A percentile compares a stretch with the other conserved stretches of the same genome.
phyloP scores from a whole-genome alignment of 1,140 invertebrate species.

The Coelopa frigida region DNA sequence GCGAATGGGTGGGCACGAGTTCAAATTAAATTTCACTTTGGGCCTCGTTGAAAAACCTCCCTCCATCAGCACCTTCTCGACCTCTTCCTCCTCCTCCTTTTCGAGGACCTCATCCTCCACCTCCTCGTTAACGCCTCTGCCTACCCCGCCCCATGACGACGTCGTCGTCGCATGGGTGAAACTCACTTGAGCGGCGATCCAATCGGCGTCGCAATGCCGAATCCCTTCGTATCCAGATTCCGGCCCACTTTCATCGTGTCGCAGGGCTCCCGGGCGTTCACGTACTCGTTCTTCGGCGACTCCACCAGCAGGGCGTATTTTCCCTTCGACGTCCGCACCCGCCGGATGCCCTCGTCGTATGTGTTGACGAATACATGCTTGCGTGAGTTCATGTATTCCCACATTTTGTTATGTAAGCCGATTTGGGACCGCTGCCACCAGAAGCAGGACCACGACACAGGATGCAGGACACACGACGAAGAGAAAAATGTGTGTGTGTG shows the following conservation, averaged over 20 bases:
- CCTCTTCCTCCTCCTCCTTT: too few relatives aligned
- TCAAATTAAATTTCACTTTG: too few relatives aligned
- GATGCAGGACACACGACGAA: too few relatives aligned
- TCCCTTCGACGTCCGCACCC: slow-evolving; percentile 74
- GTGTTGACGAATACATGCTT: slow-evolving; percentile 74
- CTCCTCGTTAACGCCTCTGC: too few relatives aligned
- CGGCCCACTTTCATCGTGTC: slow-evolving; percentile 92
- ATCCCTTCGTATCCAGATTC: slow-evolving; percentile 88
- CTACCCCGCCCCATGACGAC: too few relatives aligned
- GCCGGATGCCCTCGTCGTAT: slow-evolving; percentile 77
- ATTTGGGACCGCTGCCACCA: slow-evolving; percentile 76
- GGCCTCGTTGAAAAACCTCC: too few relatives aligned
- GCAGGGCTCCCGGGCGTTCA: slow-evolving; percentile 86
- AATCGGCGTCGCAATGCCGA: slow-evolving; percentile 85
- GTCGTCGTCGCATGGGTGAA: too few relatives aligned
- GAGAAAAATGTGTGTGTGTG: too few relatives aligned
- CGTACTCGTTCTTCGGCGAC: slow-evolving; percentile 91
- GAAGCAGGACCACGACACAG: too few relatives aligned
- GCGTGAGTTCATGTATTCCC: slow-evolving; percentile 86
- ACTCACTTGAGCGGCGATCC: slow-evolving; percentile 81
- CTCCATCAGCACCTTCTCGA: too few relatives aligned
- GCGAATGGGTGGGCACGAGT: too few relatives aligned
- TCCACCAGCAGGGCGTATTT: slow-evolving; percentile 94
- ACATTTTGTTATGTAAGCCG: slow-evolving; percentile 87
- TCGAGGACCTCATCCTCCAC: too few relatives aligned